A percentile compares a stretch with the other conserved stretches of the same genome.
Evolutionary conservation across 2,888 invertebrate species (phyloP).

Genomic region (Odontocerum albicorne): DNA sequence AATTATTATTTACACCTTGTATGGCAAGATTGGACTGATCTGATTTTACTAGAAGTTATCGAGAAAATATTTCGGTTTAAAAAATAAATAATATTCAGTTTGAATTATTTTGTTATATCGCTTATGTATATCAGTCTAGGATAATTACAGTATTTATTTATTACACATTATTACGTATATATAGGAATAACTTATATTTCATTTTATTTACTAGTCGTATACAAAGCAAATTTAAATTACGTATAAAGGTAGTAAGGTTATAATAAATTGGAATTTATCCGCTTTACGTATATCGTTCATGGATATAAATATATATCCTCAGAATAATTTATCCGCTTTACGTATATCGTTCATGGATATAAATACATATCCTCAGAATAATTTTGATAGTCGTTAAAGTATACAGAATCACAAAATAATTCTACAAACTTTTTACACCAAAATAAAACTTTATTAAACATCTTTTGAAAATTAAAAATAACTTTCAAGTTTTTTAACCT

Average conservation of each 20-base stretch:
- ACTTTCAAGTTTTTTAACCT: background rate
- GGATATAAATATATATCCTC: conserved; percentile 18
- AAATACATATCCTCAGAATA: conserved; percentile 9
- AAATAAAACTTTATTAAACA: background rate
- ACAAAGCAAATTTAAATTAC: conserved; percentile 35
- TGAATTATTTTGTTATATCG: conserved; percentile 27
- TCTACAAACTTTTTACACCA: background rate
- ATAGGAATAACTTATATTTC: conserved; percentile 35
- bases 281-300: conserved; percentile 35
- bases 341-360: conserved; percentile 34
- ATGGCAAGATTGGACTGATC: background rate
- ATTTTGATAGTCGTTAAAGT: too few relatives aligned
- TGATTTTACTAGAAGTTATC: background rate
- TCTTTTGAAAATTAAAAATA: background rate
- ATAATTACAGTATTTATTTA: conserved; percentile 33
- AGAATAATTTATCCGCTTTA: conserved; percentile 18
- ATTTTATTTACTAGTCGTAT: conserved; percentile 35
- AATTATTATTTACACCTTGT: too few relatives aligned
- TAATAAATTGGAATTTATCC: conserved; percentile 8
- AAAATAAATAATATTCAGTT: conserved; percentile 33
- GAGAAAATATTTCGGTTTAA: conserved; percentile 13
- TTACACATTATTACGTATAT: conserved; percentile 35
- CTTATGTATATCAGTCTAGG: conserved; percentile 37
- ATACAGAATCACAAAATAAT: too few relatives aligned
- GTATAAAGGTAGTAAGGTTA: conserved; percentile 34